These are phyloP conservation scores for Eptatretus atami DNA, from an alignment of 2,797 vertebrate species.

Conservation along the genomic window DNA sequence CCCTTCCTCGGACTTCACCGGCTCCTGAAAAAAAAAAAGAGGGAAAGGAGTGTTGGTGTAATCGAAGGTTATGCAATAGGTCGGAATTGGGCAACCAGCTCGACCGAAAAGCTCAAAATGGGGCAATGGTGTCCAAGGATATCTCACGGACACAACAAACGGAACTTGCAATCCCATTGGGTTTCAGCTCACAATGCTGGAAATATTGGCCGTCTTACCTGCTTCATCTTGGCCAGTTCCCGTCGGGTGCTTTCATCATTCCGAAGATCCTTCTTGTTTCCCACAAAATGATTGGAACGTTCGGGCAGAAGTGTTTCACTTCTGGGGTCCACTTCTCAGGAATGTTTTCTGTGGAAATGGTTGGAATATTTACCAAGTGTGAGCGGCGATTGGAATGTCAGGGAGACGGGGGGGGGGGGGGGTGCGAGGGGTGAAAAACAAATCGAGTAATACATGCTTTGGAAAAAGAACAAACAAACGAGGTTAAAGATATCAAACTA, in stretches of 20 bases:
- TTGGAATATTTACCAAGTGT: too few relatives aligned
- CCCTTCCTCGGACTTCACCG: conserved; percentile 31
- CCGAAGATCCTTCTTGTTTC: conserved; percentile 43
- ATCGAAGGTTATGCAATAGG: background rate
- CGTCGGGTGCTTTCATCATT: conserved; percentile 32
- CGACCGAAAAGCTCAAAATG: background rate
- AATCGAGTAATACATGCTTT: too few relatives aligned
- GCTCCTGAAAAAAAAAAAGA: conserved; percentile 20
- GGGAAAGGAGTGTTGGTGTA: background rate
- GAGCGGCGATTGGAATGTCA: too few relatives aligned
- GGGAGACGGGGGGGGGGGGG: too few relatives aligned
- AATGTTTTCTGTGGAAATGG: conserved; percentile 25
- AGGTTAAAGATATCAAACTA: too few relatives aligned
- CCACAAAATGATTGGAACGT: conserved; percentile 42
- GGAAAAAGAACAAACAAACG: too few relatives aligned
- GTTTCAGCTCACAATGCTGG: background rate
- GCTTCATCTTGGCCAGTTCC: conserved; percentile 40
- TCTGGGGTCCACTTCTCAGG: conserved; percentile 54
- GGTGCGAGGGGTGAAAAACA: too few relatives aligned
- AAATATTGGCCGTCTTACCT: conserved; percentile 13
- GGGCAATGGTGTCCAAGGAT: too few relatives aligned
- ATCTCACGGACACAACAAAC: too few relatives aligned
- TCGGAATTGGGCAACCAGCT: background rate
- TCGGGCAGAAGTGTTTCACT: conserved; percentile 45
- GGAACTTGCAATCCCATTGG: too few relatives aligned